A percentile compares a stretch with the other conserved stretches of the same genome.
phyloP scores from a whole-genome alignment of 2,113 vertebrate species.

The Anoura caudifer region DNA sequence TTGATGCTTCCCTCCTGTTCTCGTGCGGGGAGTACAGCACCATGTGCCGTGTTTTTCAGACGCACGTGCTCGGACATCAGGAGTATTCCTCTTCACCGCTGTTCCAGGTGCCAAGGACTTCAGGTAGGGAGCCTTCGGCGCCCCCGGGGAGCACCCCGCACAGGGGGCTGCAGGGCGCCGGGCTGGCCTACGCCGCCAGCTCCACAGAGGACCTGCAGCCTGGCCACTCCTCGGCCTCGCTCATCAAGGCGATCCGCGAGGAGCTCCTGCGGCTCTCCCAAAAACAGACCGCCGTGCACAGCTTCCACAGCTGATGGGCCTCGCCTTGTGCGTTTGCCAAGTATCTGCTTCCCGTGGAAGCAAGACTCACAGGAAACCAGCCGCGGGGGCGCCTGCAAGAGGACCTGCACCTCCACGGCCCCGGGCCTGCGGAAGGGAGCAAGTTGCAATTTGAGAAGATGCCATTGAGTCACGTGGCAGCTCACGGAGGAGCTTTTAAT shows the following conservation, averaged over 20 bases:
- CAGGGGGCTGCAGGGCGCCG: constrained; percentile 81
- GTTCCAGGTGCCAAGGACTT: constrained; percentile 90
- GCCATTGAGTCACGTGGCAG: neutral
- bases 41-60: constrained; percentile 60
- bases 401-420: constrained; percentile 34
- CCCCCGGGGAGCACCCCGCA: constrained; percentile 85
- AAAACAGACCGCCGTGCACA: constrained; percentile 92
- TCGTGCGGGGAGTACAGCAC: constrained; percentile 47
- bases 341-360: constrained; percentile 88
- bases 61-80: constrained; percentile 86
- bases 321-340: constrained; percentile 69
- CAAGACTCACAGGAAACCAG: constrained; percentile 75
- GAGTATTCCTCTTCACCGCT: constrained; percentile 88
- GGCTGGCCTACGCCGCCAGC: constrained; percentile 86
- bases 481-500: constrained; percentile 32
- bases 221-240: constrained; percentile 94
- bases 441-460: constrained; percentile 43
- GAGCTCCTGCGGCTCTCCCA: constrained; percentile 97
- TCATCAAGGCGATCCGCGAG: constrained; percentile 99
- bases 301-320: constrained; percentile 92
- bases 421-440: constrained; percentile 55
- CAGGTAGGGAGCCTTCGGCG: constrained; percentile 87
- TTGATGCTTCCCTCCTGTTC: constrained; percentile 9
- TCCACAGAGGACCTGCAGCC: constrained; percentile 91
- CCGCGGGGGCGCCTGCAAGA: constrained; percentile 61